These are phyloP conservation scores for Periphyllus acericola DNA, from an alignment of 2,888 invertebrate species.

Conservation along the genomic window DNA sequence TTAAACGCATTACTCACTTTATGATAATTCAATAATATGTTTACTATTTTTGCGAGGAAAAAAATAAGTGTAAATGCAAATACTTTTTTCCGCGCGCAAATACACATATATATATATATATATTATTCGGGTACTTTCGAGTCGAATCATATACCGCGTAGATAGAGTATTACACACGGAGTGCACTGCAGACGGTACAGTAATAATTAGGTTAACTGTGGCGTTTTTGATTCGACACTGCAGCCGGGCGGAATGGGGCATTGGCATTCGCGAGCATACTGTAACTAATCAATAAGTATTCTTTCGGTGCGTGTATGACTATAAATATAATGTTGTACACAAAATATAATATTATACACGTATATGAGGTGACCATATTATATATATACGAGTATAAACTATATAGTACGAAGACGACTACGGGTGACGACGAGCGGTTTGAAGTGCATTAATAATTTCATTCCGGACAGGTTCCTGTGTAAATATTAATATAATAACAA, in stretches of 20 bases:
- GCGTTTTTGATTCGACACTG: too few species aligned
- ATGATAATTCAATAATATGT: too few species aligned
- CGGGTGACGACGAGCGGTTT: background rate
- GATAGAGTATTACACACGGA: too few species aligned
- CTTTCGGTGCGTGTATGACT: background rate
- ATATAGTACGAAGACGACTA: background rate
- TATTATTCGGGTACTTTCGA: too few species aligned
- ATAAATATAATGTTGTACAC: background rate
- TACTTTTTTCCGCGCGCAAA: too few species aligned
- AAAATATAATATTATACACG: background rate
- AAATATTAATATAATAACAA: slow-evolving; percentile 11
- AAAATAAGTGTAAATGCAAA: too few species aligned
- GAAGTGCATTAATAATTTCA: slow-evolving; percentile 38
- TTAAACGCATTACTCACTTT: too few species aligned
- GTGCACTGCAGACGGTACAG: too few species aligned
- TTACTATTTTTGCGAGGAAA: too few species aligned
- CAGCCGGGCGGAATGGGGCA: background rate
- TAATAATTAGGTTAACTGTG: too few species aligned
- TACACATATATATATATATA: too few species aligned
- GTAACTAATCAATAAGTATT: background rate
- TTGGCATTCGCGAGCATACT: background rate
- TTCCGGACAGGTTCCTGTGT: slow-evolving; percentile 3
- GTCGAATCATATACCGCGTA: too few species aligned
- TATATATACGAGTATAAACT: background rate
- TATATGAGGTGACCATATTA: background rate